These are phyloP conservation scores for Daboia siamensis DNA, from an alignment of 2,113 vertebrate genomes.

Conservation along the genomic window DNA sequence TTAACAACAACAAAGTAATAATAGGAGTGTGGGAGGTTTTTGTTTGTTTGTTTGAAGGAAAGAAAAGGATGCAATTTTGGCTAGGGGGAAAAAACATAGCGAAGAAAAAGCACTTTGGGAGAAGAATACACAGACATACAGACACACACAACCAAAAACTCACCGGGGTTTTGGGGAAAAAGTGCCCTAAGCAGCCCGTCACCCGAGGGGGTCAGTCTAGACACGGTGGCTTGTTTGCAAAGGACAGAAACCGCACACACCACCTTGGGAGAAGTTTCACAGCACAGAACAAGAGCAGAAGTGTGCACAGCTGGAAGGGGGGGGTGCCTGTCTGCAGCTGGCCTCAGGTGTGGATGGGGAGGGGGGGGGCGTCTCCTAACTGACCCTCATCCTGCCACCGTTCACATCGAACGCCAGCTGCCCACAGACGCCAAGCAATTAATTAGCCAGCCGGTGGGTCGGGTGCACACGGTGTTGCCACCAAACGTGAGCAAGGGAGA, in stretches of 20 bases:
- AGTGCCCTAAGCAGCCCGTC: not conserved
- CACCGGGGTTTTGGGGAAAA: not conserved
- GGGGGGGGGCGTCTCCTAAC: not conserved
- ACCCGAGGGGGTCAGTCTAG: no score
- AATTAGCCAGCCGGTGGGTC: not conserved
- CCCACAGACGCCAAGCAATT: not conserved
- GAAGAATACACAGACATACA: not conserved
- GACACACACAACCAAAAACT: not conserved
- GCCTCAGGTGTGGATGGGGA: not conserved
- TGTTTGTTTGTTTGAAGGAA: not conserved
- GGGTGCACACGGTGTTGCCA: not conserved
- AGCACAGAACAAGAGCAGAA: not conserved
- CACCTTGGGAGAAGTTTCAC: not conserved
- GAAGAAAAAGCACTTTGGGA: slow-evolving; percentile 44
- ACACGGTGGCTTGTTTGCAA: not conserved
- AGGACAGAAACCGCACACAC: not conserved
- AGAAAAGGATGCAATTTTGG: slow-evolving; percentile 20
- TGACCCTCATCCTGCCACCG: not conserved
- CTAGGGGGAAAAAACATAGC: slow-evolving; percentile 9
- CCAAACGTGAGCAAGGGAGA: not conserved
- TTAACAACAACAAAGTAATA: not conserved
- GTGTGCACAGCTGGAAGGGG: not conserved
- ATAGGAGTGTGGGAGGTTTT: not conserved
- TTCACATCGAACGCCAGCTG: not conserved
- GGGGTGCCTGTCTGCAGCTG: not conserved